These are phyloP conservation scores for Cotesia congregata DNA, from an alignment of 2,888 invertebrate genomes.

Conservation along the genomic window DNA sequence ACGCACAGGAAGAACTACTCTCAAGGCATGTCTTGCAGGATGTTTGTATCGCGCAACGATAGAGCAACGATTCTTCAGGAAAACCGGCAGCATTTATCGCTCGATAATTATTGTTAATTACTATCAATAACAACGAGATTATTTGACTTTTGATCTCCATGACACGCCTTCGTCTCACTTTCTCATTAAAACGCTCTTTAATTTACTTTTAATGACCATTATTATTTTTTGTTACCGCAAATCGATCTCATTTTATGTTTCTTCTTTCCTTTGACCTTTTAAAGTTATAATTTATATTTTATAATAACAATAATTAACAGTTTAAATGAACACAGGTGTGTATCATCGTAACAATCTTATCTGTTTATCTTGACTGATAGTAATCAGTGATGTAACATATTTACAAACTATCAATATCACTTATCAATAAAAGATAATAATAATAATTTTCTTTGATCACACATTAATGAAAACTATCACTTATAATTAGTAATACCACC, in stretches of 20 bases:
- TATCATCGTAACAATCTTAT: conserved; percentile 8
- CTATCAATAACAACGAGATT: neutral
- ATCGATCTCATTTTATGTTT: neutral
- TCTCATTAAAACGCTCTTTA: conserved; percentile 14
- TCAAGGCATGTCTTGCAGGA: conserved; percentile 57
- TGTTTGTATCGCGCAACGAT: conserved; percentile 52
- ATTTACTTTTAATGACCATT: conserved; percentile 2
- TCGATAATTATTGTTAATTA: neutral
- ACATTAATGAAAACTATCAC: no score
- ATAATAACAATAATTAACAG: neutral
- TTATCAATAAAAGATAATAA: neutral
- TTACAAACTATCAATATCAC: neutral
- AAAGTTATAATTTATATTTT: neutral
- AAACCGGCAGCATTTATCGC: conserved; percentile 17
- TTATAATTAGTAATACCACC: neutral
- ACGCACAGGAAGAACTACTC: conserved; percentile 54
- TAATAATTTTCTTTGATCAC: no score
- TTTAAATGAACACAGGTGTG: conserved; percentile 2
- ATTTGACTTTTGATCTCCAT: conserved; percentile 8
- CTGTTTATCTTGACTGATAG: conserved; percentile 8
- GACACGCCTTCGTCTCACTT: conserved; percentile 8
- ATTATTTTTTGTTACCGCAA: neutral
- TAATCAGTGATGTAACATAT: conserved; percentile 7
- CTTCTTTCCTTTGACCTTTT: neutral
- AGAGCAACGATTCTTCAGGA: conserved; percentile 35